Evolutionary conservation across 2,888 invertebrate genomes (phyloP).

Genomic region (Parthenolecanium corni): DNA sequence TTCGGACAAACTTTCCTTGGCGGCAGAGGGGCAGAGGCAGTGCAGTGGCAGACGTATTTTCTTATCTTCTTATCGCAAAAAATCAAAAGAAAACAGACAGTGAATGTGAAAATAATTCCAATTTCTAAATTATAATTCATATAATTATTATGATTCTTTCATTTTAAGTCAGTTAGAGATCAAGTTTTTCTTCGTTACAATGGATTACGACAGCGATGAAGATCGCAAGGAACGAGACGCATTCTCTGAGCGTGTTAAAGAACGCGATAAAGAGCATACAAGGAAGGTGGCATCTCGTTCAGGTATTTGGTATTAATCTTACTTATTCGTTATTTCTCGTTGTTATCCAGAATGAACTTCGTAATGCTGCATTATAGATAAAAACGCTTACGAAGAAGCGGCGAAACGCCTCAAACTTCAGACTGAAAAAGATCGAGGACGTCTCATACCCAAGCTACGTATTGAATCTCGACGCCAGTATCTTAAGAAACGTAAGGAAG

Average conservation of each 20-base stretch:
- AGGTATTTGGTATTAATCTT: slow-evolving; percentile 35
- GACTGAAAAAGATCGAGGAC: slow-evolving; percentile 63
- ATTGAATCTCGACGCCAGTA: slow-evolving; percentile 87
- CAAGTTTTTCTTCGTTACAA: background rate
- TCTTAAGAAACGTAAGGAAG: slow-evolving; percentile 87
- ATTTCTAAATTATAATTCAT: too few relatives aligned
- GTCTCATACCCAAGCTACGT: slow-evolving; percentile 75
- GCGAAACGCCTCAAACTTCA: slow-evolving; percentile 81
- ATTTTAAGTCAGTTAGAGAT: too few relatives aligned
- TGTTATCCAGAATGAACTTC: background rate
- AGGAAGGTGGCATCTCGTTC: slow-evolving; percentile 56
- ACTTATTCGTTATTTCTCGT: background rate
- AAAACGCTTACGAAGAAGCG: slow-evolving; percentile 71
- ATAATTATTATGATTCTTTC: too few relatives aligned
- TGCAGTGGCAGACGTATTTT: too few relatives aligned
- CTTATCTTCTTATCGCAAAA: too few relatives aligned
- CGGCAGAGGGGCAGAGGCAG: too few relatives aligned
- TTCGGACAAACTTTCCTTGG: too few relatives aligned
- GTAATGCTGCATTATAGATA: slow-evolving; percentile 45
- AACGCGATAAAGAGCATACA: slow-evolving; percentile 78
- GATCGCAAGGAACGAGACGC: slow-evolving; percentile 90
- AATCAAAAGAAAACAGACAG: too few relatives aligned
- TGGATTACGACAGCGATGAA: slow-evolving; percentile 44
- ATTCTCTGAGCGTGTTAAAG: slow-evolving; percentile 75
- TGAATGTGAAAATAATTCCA: too few relatives aligned